Evolutionary conservation across 2,797 vertebrate species (phyloP), one percentile per base, ranked within the genome.

Genomic region (Dallia pectoralis): DNA sequence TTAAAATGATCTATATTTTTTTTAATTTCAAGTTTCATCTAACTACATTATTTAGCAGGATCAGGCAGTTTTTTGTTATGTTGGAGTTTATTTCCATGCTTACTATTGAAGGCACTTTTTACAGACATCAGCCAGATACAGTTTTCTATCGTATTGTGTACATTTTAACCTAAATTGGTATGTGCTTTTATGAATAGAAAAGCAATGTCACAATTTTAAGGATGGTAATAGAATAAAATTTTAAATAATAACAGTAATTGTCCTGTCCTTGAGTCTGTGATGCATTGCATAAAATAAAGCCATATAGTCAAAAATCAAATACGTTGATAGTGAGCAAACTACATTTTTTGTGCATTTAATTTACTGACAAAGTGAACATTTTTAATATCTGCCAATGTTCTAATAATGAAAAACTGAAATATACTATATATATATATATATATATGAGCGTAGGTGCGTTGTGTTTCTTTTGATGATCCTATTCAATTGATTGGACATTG

Each of bases 141-240:
- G 74, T 30, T 85, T 81, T 86, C 70, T 87, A 89, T 74, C 27
- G 71, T 90, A 86, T 70, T 75, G 81, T 87, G 78, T 87, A 82
- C 79, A 80, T 85, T 85, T 77, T 83, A 86, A 86, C 86, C 78
- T 79, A 72, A 80, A 75, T 71, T 77, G 74, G 63, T 87, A 86
- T 87, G 83, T 87, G 72, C 33, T 85, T 91, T 90, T 88, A 83
- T 84, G 82, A 86, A 89, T 78, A 84, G 73, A 69, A 82, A 77
- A 74, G 61, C 73, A 59, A 40, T 76, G 63, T 51, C 67, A 75
- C 84, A 65, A 82, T 83, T 86, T 87, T 67, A 88, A 84, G 81
- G 87, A 85, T 82, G 75, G 80, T 85, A 80, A 75, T 87, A 89
- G 80, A 92, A 89, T 89, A 90, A 91, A 91, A 69, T 86, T 56